Evolutionary conservation across 2,888 invertebrate species (phyloP).

Genomic region (Caenorhabditis sp.): DNA sequence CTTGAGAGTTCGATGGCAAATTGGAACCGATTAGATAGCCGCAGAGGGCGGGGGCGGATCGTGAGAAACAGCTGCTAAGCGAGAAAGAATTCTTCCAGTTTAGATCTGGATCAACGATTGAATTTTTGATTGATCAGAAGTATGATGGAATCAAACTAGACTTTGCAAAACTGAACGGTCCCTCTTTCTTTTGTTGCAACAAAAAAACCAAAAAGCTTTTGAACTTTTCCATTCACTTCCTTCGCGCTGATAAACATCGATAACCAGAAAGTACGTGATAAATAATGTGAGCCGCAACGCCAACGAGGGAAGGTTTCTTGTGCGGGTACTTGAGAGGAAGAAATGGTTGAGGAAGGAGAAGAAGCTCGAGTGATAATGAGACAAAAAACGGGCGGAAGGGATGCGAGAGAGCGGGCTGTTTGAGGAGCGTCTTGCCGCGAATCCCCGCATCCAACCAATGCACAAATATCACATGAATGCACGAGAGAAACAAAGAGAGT

Average conservation of each 20-base stretch:
- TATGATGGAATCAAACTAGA: too few species aligned
- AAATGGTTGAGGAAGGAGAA: conserved; percentile 23
- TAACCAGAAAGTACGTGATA: conserved; percentile 62
- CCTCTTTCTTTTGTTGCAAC: conserved; percentile 13
- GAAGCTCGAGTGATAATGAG: conserved; percentile 57
- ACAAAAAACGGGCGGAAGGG: conserved; percentile 47
- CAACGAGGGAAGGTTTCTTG: conserved; percentile 33
- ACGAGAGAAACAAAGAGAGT: conserved; percentile 37
- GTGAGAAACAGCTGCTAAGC: conserved; percentile 16
- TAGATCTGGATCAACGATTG: not conserved
- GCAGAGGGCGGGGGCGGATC: conserved; percentile 8
- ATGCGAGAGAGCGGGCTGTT: conserved; percentile 27
- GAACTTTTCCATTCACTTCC: conserved; percentile 15
- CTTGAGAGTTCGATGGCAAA: too few species aligned
- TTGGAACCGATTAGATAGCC: conserved; percentile 3
- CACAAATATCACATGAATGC: conserved; percentile 63
- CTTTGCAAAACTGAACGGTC: not conserved
- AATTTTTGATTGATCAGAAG: not conserved
- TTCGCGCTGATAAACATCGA: conserved; percentile 49
- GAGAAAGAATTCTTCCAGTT: not conserved
- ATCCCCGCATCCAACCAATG: conserved; percentile 42
- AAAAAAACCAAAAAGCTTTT: not conserved
- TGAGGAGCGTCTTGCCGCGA: conserved; percentile 33
- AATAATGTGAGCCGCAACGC: conserved; percentile 49
- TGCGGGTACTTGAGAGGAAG: conserved; percentile 58